phyloP scores from a whole-genome alignment of 2,797 vertebrate species.

The Chromis chromis region DNA sequence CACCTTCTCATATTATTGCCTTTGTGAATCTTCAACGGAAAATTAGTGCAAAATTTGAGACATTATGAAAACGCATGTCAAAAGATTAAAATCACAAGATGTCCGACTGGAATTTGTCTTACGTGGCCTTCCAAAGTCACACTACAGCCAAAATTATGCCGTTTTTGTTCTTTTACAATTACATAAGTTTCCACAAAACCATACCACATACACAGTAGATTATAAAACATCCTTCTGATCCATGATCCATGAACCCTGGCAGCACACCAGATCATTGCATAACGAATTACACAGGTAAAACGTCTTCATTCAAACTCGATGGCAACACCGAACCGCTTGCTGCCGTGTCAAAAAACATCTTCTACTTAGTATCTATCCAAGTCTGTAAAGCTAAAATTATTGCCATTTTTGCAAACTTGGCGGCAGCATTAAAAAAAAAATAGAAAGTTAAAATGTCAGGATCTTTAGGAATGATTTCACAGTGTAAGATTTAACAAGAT shows the following conservation, averaged over 20 bases:
- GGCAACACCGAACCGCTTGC: background rate
- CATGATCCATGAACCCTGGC: constrained; percentile 17
- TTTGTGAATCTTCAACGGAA: constrained; percentile 27
- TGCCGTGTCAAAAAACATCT: background rate
- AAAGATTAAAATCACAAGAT: background rate
- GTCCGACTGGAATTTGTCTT: background rate
- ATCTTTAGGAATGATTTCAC: constrained; percentile 33
- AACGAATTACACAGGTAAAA: background rate
- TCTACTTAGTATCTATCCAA: background rate
- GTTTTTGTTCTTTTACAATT: background rate
- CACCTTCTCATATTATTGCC: constrained; percentile 35
- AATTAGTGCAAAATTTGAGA: background rate
- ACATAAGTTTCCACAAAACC: too few species aligned
- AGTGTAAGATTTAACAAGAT: constrained; percentile 25
- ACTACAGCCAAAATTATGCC: background rate
- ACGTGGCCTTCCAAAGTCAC: too few species aligned
- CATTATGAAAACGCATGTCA: background rate
- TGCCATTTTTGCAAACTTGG: constrained; percentile 4
- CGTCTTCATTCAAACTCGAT: background rate
- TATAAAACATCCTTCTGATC: background rate
- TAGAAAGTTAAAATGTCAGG: background rate
- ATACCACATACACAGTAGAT: background rate
- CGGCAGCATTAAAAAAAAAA: background rate
- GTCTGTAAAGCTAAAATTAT: background rate
- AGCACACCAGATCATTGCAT: background rate